Evolutionary conservation across 2,113 vertebrate genomes (phyloP).

Genomic region (Cephalopterus ornatus): DNA sequence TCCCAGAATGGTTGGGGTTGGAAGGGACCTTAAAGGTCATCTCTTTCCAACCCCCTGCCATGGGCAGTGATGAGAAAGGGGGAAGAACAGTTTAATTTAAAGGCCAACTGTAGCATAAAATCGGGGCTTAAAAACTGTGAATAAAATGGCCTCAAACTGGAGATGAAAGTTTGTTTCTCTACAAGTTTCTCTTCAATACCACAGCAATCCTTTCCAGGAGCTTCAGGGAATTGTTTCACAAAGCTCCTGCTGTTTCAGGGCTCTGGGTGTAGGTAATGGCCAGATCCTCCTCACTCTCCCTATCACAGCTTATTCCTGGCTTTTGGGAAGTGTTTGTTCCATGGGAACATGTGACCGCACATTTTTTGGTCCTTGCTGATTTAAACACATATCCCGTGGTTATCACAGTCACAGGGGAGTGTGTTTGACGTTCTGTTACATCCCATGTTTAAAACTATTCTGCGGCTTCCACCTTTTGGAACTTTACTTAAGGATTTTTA

Average conservation of each 20-base stretch:
- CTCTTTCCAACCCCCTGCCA: not conserved
- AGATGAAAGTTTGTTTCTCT: not conserved
- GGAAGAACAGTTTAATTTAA: not conserved
- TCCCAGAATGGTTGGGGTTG: not conserved
- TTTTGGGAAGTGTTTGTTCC: not conserved
- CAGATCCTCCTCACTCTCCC: not conserved
- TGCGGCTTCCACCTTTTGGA: not conserved
- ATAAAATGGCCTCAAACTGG: not conserved
- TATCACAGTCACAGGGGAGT: not conserved
- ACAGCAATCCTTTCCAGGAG: not conserved
- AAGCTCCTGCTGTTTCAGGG: not conserved
- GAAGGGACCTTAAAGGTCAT: not conserved
- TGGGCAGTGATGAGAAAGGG: not conserved
- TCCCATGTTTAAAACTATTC: not conserved
- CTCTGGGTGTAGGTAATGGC: not conserved
- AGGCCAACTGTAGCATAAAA: not conserved
- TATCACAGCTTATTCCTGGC: not conserved
- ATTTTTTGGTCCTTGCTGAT: not conserved
- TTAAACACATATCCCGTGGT: not conserved
- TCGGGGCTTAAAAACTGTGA: not conserved
- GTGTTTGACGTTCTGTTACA: not conserved
- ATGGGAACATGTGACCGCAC: not conserved
- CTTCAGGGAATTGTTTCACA: not conserved
- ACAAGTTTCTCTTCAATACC: not conserved
- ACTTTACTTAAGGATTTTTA: not conserved